Base-by-base conservation (phyloP, 2,888 invertebrate species). In the Tuta absoluta region DNA sequence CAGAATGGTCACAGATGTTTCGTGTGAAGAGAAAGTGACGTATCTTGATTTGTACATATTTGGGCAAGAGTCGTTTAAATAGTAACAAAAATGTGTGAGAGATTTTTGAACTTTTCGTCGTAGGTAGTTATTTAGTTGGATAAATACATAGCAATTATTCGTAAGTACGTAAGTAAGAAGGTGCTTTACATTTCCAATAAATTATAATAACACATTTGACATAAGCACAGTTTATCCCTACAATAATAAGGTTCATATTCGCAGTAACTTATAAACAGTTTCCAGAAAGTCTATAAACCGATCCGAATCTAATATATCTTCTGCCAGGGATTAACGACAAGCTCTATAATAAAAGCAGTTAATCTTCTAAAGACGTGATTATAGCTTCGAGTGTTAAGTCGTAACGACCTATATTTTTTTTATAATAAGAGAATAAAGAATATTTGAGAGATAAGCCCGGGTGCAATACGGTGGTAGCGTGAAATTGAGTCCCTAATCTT, bases 381-480 rank as follows among this genome's bases (percentile, higher is more conserved):
- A 53, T 53, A 14, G 51, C 51, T 53, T 60, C 19, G 60, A 60
- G 60, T 60, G 60, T 60, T 33, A 57, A 58, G 45, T 60, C 23
- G 24, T 45, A 60, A 45, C 38, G 17, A 53, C 1, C 12, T 48
- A 38, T 17, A 38, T 33, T 21, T 11, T 14, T 59, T 17, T 19
- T 4, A 56, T 28, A 56, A 28, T 33, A 28, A 56, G n/a, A 23
- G 0, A 4, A 1, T 17, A 17, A 45, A 45, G 17, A 45, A 45
- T 45, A 45, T 45, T 12, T 17, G 17, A 33, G 2, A 33, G 56
- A 14, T 14, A 56, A 33, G 33, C n/a, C 24, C 33, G 56, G 56
- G 17, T 33, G 56, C 56, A 33, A 24, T 28, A 10, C 11, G 33
- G 28, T 17, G n/a, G 33, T 8, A 17, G 56, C 56, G n/a, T 56